Conservation (phyloP, 1,140 invertebrate species). For the Batillaria attramentaria region DNA sequence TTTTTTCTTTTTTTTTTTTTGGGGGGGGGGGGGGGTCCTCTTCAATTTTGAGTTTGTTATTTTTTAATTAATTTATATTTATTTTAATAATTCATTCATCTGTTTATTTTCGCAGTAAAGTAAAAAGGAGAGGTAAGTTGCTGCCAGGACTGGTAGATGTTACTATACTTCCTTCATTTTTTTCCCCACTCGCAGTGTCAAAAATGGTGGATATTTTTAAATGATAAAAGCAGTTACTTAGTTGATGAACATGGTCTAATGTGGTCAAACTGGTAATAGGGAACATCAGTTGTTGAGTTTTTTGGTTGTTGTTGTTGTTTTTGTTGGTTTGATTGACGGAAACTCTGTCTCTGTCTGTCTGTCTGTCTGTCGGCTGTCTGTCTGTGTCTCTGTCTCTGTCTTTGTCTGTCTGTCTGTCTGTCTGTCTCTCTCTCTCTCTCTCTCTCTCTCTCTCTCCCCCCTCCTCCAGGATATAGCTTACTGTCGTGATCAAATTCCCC, state of each 20-base stretch:
- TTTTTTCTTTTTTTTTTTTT: not conserved
- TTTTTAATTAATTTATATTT: not conserved
- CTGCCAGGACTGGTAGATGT: too few species aligned
- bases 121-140: not conserved
- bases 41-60: not conserved
- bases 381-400: not conserved
- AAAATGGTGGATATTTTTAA: not conserved
- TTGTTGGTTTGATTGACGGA: not conserved
- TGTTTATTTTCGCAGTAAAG: not conserved
- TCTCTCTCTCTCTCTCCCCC: not conserved
- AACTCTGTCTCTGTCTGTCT: not conserved
- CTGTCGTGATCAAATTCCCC: not conserved
- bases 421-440: not conserved
- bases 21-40: too few species aligned
- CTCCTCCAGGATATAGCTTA: too few species aligned
- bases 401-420: not conserved
- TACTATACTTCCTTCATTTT: too few species aligned
- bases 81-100: not conserved
- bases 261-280: not conserved
- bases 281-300: not conserved
- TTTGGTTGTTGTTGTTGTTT: not conserved
- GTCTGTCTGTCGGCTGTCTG: not conserved
- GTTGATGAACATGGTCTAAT: not conserved
- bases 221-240: not conserved
- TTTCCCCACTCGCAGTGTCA: too few species aligned